Evolutionary conservation across 2,113 vertebrate genomes (phyloP).

Genomic region (Hippocampus comes): DNA sequence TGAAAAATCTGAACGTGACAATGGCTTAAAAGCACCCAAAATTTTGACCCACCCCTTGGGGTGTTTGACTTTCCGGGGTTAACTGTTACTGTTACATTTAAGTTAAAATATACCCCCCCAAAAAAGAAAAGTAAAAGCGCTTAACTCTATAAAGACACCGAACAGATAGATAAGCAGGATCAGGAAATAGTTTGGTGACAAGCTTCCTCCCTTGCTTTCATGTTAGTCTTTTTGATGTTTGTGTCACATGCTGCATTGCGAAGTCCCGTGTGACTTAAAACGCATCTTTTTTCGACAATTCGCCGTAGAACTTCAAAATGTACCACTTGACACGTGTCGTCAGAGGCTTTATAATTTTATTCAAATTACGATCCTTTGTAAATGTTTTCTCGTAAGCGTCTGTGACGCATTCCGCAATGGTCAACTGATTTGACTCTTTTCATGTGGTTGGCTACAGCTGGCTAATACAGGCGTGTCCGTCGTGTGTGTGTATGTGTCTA

Average conservation of each 20-base stretch:
- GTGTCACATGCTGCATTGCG: background rate
- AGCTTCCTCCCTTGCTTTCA: background rate
- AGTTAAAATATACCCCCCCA: background rate
- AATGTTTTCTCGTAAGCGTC: background rate
- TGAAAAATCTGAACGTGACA: too few relatives aligned
- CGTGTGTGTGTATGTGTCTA: slow-evolving; percentile 26
- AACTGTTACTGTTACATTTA: too few relatives aligned
- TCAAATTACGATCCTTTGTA: background rate
- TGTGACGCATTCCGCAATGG: background rate
- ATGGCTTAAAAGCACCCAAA: too few relatives aligned
- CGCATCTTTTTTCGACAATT: background rate
- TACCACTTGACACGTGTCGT: background rate
- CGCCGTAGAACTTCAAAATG: background rate
- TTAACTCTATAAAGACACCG: background rate
- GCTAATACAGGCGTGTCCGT: slow-evolving; percentile 48
- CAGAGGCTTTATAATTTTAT: background rate
- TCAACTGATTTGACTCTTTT: slow-evolving; percentile 14
- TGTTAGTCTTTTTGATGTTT: background rate
- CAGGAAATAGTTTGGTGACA: background rate
- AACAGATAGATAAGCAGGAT: background rate
- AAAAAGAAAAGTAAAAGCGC: background rate
- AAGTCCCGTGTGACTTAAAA: background rate
- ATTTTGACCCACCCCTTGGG: too few relatives aligned
- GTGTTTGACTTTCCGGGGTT: too few relatives aligned
- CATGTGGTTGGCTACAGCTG: slow-evolving; percentile 27